phyloP scores from a whole-genome alignment of 1,140 invertebrate genomes.

The Drosophila quadrilineata region DNA sequence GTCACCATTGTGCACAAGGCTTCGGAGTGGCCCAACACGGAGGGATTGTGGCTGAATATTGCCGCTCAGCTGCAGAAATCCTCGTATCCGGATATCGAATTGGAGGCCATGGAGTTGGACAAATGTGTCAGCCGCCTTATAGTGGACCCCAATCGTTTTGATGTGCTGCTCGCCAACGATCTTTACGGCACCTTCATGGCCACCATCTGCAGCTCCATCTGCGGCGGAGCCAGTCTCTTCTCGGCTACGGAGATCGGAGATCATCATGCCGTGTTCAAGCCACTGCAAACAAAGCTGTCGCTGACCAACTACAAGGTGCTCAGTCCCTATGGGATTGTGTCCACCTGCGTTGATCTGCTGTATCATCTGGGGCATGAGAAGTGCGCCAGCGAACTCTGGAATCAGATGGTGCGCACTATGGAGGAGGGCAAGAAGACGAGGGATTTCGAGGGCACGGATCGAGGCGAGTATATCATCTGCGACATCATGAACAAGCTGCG shows the following conservation, averaged over 20 bases:
- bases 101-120: conserved; percentile 56
- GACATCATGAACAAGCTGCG: conserved; percentile 59
- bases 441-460: conserved; percentile 59
- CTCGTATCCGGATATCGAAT: conserved; percentile 23
- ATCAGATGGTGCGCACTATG: conserved; percentile 59
- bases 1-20: conserved; percentile 55
- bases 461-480: conserved; percentile 61
- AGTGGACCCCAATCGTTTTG: conserved; percentile 43
- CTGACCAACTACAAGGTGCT: conserved; percentile 53
- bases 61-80: conserved; percentile 27
- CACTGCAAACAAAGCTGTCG: conserved; percentile 65
- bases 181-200: conserved; percentile 68
- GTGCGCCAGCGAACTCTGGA: conserved; percentile 39
- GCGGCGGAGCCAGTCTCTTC: conserved; percentile 69
- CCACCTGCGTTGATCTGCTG: conserved; percentile 59
- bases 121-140: conserved; percentile 35
- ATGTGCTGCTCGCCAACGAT: conserved; percentile 61
- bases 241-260: conserved; percentile 55
- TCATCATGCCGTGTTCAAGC: conserved; percentile 67
- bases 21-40: conserved; percentile 56
- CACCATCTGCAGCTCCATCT: conserved; percentile 56
- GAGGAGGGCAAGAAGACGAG: conserved; percentile 46
- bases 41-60: conserved; percentile 39
- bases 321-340: conserved; percentile 70
- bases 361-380: conserved; percentile 34